These are phyloP conservation scores for Pteronura brasiliensis DNA, from an alignment of 2,113 vertebrate species.

Conservation along the genomic window DNA sequence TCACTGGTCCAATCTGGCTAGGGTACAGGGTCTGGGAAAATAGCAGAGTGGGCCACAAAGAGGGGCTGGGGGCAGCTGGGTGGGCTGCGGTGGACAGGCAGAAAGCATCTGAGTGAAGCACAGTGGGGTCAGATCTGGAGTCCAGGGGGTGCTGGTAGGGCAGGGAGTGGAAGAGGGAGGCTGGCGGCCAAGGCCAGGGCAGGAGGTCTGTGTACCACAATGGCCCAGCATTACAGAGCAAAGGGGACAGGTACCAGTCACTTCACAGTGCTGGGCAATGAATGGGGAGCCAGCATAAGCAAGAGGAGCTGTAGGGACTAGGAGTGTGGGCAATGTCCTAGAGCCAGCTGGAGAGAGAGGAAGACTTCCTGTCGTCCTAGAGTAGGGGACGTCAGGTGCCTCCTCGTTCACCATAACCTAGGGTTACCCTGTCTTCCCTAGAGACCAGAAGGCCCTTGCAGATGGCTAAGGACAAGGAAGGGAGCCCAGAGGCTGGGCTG, in stretches of 20 bases:
- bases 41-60: background rate
- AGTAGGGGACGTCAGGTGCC: background rate
- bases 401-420: background rate
- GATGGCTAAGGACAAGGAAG: constrained; percentile 50
- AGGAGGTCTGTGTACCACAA: background rate
- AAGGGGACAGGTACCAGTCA: background rate
- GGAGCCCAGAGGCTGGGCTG: background rate
- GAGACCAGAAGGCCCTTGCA: constrained; percentile 58
- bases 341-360: background rate
- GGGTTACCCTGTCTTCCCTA: background rate
- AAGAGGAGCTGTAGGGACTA: background rate
- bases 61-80: background rate
- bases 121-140: background rate
- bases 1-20: background rate
- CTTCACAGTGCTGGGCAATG: background rate
- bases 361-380: background rate
- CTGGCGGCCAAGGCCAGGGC: background rate
- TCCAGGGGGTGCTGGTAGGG: background rate
- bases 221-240: background rate
- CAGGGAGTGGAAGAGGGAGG: background rate
- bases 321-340: background rate
- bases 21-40: background rate
- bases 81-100: background rate
- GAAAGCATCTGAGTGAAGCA: background rate
- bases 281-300: background rate